These are phyloP conservation scores for Hydrophis major DNA, from an alignment of 2,797 vertebrate species.

Conservation along the genomic window DNA sequence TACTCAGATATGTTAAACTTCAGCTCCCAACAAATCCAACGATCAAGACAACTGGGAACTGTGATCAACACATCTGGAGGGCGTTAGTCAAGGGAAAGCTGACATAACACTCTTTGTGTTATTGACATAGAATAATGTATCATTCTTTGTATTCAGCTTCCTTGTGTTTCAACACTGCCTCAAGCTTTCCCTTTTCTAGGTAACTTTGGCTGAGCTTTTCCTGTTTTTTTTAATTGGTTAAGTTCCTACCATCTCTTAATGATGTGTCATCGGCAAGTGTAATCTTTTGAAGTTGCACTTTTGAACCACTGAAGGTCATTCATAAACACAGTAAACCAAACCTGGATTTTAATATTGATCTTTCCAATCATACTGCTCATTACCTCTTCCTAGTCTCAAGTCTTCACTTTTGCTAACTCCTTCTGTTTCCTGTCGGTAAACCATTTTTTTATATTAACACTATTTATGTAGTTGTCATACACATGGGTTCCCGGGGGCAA, in stretches of 20 bases:
- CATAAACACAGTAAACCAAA: slow-evolving; percentile 22
- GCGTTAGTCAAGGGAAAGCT: not conserved
- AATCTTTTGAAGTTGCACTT: slow-evolving; percentile 21
- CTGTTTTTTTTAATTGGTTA: slow-evolving; percentile 30
- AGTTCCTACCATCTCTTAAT: slow-evolving; percentile 23
- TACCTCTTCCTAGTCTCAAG: slow-evolving; percentile 31
- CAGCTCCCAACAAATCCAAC: not conserved
- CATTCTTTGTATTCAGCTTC: not conserved
- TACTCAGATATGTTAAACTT: not conserved
- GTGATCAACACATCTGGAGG: not conserved
- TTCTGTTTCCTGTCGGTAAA: slow-evolving; percentile 52
- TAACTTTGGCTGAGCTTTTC: slow-evolving; percentile 18
- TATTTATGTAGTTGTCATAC: slow-evolving; percentile 45
- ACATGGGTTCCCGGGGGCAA: slow-evolving; percentile 37
- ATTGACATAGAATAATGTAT: not conserved
- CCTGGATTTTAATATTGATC: slow-evolving; percentile 26
- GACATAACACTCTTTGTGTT: not conserved
- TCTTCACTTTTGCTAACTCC: slow-evolving; percentile 35
- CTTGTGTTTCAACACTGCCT: slow-evolving; percentile 10
- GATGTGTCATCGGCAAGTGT: slow-evolving; percentile 20
- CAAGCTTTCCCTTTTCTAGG: not conserved
- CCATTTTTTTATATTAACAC: slow-evolving; percentile 46
- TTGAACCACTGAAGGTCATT: slow-evolving; percentile 28
- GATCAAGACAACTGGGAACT: not conserved
- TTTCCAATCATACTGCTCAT: slow-evolving; percentile 22